Conservation (phyloP, 2,888 invertebrate species). For the Ischnura elegans region DNA sequence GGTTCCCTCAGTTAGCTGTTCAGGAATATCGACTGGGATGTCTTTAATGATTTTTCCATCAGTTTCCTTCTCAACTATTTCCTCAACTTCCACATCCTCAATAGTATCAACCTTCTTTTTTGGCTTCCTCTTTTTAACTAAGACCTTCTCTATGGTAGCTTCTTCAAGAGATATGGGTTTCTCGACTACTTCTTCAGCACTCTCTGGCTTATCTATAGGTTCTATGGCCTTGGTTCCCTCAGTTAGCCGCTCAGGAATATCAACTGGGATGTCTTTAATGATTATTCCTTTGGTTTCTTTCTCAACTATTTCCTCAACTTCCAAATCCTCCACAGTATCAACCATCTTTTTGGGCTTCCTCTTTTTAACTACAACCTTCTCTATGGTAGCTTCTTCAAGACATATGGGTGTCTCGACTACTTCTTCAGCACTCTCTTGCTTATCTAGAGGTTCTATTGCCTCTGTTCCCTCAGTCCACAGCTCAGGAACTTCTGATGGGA, state of each 20-base stretch:
- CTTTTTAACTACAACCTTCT: slow-evolving; percentile 66
- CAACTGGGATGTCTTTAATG: slow-evolving; percentile 61
- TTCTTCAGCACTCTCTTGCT: too few relatives aligned
- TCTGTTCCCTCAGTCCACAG: slow-evolving; percentile 11
- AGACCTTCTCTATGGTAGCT: background rate
- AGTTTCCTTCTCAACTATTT: background rate
- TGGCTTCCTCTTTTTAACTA: background rate
- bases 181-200: too few relatives aligned
- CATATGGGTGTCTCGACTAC: too few relatives aligned
- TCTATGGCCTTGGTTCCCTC: slow-evolving; percentile 68
- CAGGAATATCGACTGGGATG: slow-evolving; percentile 71
- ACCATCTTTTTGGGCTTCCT: background rate
- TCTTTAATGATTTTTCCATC: background rate
- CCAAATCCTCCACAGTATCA: background rate
- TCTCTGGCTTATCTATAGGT: slow-evolving; percentile 60
- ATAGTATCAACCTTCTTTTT: background rate
- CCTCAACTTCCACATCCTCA: background rate
- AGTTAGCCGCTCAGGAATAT: slow-evolving; percentile 72
- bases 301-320: background rate
- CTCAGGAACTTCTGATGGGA: slow-evolving; percentile 18
- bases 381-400: background rate
- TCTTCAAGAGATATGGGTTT: background rate
- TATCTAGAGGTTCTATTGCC: background rate
- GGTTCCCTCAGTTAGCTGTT: background rate
- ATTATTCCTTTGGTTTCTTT: background rate